Evolutionary conservation across 2,797 vertebrate species (phyloP).

Genomic region (Trachurus trachurus): DNA sequence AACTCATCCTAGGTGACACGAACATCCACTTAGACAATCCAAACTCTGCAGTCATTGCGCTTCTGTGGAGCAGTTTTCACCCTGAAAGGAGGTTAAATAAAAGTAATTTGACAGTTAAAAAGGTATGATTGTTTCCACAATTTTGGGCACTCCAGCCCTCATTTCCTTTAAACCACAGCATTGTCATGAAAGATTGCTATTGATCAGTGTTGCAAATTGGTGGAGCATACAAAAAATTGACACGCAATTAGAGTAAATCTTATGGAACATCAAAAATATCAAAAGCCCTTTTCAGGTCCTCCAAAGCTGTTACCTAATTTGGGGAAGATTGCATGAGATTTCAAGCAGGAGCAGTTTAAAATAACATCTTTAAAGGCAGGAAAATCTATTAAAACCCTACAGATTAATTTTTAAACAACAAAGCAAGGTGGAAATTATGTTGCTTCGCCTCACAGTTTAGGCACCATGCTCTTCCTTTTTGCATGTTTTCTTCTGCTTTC

Average conservation of each 20-base stretch:
- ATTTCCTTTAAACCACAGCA: not conserved
- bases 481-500: not conserved
- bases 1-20: too few species aligned
- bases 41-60: too few species aligned
- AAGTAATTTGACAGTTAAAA: too few species aligned
- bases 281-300: not conserved
- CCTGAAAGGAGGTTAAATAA: too few species aligned
- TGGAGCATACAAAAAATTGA: not conserved
- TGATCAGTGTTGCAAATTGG: not conserved
- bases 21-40: too few species aligned
- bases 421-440: not conserved
- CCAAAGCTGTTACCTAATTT: not conserved
- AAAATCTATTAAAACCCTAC: too few species aligned
- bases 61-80: too few species aligned
- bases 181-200: not conserved
- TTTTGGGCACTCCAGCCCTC: not conserved
- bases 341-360: not conserved
- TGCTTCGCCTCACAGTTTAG: not conserved
- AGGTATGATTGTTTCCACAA: too few species aligned
- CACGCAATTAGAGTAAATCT: not conserved
- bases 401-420: not conserved
- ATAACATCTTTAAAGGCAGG: not conserved
- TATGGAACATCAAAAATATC: not conserved
- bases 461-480: not conserved
- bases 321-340: not conserved